These are phyloP conservation scores for Ctenicera cuprea DNA, from an alignment of 2,888 invertebrate species.

Conservation along the genomic window DNA sequence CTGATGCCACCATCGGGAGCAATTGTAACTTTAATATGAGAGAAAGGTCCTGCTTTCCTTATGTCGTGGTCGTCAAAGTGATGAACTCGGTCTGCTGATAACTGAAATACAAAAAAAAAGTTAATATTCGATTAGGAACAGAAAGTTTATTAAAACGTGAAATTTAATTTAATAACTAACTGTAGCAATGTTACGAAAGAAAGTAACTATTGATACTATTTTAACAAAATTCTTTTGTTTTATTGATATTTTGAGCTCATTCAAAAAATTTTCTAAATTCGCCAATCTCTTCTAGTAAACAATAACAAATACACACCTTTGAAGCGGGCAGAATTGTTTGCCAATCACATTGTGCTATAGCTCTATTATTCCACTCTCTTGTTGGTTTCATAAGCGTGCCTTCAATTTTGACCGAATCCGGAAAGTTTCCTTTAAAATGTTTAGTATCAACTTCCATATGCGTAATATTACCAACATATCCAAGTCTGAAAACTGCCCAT, in stretches of 20 bases:
- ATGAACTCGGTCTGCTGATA: conserved; percentile 75
- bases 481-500: conserved; percentile 79
- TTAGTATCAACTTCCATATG: conserved; percentile 77
- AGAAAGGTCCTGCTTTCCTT: conserved; percentile 69
- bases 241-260: too few species aligned
- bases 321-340: conserved; percentile 72
- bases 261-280: too few species aligned
- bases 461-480: conserved; percentile 73
- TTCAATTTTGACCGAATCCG: conserved; percentile 77
- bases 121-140: too few species aligned
- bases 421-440: conserved; percentile 81
- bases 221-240: too few species aligned
- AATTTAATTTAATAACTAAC: too few species aligned
- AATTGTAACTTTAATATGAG: conserved; percentile 77
- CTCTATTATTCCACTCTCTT: conserved; percentile 67
- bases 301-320: too few species aligned
- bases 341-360: conserved; percentile 69
- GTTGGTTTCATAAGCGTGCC: conserved; percentile 69
- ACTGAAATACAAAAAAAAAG: conserved; percentile 68
- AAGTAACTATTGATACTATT: too few species aligned
- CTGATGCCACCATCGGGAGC: conserved; percentile 80
- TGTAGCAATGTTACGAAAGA: too few species aligned
- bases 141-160: too few species aligned
- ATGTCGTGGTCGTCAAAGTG: conserved; percentile 69
- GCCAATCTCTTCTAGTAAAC: too few species aligned